Conservation (phyloP, 2,113 vertebrate genomes). For the Cromileptes altivelis region DNA sequence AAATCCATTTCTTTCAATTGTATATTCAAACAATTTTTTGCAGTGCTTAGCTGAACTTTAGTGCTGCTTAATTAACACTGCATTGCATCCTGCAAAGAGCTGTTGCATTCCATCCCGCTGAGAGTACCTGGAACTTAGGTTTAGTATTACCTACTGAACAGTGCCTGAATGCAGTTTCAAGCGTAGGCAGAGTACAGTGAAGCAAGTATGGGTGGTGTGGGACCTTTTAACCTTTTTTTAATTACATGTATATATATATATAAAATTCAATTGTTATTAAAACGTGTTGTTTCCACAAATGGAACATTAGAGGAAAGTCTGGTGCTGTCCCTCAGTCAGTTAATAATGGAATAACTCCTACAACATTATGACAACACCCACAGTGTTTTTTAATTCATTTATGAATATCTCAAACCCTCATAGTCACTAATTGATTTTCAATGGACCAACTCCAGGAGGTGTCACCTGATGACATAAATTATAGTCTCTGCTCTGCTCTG, state of each 20-base stretch:
- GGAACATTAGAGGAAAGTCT: neutral
- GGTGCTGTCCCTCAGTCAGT: neutral
- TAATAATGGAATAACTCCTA: neutral
- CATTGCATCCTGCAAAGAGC: too few species aligned
- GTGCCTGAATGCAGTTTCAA: neutral
- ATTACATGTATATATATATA: too few species aligned
- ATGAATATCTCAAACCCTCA: neutral
- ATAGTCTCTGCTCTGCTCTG: neutral
- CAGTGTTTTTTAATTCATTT: neutral
- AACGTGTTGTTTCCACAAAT: too few species aligned
- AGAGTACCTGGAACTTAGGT: neutral
- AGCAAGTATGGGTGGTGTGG: too few species aligned
- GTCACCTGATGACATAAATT: neutral
- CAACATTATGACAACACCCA: neutral
- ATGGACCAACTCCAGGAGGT: neutral
- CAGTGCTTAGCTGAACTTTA: too few species aligned
- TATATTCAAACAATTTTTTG: too few species aligned
- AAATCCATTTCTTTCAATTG: too few species aligned
- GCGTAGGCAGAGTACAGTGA: too few species aligned
- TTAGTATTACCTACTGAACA: neutral
- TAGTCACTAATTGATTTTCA: neutral
- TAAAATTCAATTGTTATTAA: too few species aligned
- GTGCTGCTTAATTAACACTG: too few species aligned
- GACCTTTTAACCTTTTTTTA: too few species aligned
- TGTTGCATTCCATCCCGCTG: too few species aligned